phyloP scores from a whole-genome alignment of 2,888 invertebrate species.

The Hirtodrosophila confusa region DNA sequence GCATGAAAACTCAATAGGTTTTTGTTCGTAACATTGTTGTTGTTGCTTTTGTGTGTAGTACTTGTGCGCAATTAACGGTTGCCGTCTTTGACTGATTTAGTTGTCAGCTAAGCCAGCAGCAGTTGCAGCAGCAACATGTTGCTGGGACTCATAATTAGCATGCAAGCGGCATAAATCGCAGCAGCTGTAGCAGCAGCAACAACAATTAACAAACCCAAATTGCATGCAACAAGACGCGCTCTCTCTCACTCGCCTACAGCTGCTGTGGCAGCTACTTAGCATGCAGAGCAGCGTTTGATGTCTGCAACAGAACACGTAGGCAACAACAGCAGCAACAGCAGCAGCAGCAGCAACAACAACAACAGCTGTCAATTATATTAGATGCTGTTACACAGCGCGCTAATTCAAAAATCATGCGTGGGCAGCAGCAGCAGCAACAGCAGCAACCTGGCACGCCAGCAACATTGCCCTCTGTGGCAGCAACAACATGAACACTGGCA shows the following conservation, averaged over 20 bases:
- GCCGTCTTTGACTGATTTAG: constrained; percentile 74
- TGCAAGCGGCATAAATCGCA: constrained; percentile 77
- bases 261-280: constrained; percentile 61
- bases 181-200: constrained; percentile 45
- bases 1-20: constrained; percentile 74
- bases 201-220: constrained; percentile 78
- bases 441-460: constrained; percentile 50
- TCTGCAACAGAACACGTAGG: constrained; percentile 75
- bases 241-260: constrained; percentile 31
- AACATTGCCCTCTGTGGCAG: constrained; percentile 53
- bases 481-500: constrained; percentile 60
- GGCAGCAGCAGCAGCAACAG: constrained; percentile 60
- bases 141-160: constrained; percentile 71
- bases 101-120: constrained; percentile 61
- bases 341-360: constrained; percentile 47
- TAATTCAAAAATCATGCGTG: constrained; percentile 83
- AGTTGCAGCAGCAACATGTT: constrained; percentile 54
- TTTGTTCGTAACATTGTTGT: background rate
- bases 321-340: constrained; percentile 42
- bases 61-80: constrained; percentile 52
- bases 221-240: constrained; percentile 63
- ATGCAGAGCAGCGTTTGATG: constrained; percentile 70
- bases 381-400: constrained; percentile 72
- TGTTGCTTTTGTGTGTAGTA: constrained; percentile 8
- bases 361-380: constrained; percentile 75